Evolutionary conservation across 2,797 vertebrate genomes (phyloP).

Genomic region (Esox masquinongy): DNA sequence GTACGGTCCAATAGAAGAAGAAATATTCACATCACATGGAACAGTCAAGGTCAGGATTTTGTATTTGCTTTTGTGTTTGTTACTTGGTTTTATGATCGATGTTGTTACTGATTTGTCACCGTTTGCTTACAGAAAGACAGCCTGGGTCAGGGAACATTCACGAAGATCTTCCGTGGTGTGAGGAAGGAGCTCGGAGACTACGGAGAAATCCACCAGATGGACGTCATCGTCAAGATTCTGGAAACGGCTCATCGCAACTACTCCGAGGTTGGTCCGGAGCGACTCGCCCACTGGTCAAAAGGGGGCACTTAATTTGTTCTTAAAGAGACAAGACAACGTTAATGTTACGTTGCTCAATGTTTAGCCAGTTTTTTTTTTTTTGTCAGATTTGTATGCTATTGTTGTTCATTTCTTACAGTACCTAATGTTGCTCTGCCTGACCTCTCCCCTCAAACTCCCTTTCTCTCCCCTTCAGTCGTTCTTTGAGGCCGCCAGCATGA

Average conservation of each 20-base stretch:
- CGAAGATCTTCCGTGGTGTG: slow-evolving; percentile 91
- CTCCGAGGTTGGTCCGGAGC: slow-evolving; percentile 59
- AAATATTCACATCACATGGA: not conserved
- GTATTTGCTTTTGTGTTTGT: not conserved
- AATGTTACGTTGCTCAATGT: not conserved
- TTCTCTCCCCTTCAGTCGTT: slow-evolving; percentile 80
- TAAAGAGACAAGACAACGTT: not conserved
- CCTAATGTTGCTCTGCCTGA: not conserved
- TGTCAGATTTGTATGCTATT: not conserved
- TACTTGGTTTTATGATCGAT: not conserved
- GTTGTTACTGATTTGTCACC: not conserved
- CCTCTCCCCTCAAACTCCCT: not conserved
- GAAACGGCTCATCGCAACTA: slow-evolving; percentile 92
- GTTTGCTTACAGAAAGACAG: slow-evolving; percentile 80
- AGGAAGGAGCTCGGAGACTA: slow-evolving; percentile 91
- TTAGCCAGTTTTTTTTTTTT: not conserved
- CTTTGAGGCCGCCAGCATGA: slow-evolving; percentile 98
- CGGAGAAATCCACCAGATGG: slow-evolving; percentile 88
- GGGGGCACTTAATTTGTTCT: not conserved
- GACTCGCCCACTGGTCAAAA: not conserved
- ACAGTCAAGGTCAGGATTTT: not conserved
- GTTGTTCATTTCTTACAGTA: not conserved
- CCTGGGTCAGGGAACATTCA: slow-evolving; percentile 94
- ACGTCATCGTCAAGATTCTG: slow-evolving; percentile 92
- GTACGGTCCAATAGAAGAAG: no score